A percentile compares a stretch with the other conserved stretches of the same genome.
Evolutionary conservation across 2,797 vertebrate species (phyloP).

Genomic region (Luscinia luscinia): DNA sequence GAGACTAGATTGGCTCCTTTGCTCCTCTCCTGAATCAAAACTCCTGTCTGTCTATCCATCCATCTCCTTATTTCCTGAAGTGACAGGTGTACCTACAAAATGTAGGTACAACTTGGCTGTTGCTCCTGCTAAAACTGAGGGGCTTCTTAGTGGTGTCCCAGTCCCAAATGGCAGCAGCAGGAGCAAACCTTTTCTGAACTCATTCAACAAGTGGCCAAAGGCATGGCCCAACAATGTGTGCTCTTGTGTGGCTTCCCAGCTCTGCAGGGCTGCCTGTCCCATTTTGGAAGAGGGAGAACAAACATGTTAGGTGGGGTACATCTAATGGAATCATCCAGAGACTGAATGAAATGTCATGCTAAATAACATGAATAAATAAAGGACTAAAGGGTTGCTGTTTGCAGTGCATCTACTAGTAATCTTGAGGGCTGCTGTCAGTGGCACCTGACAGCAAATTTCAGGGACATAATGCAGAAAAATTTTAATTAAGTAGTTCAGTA

Average conservation of each 20-base stretch:
- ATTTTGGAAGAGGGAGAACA: neutral
- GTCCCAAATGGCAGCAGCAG: neutral
- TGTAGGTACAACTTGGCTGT: neutral
- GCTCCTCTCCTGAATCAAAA: neutral
- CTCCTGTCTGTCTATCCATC: neutral
- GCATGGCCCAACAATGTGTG: neutral
- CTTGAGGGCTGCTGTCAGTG: accelerated
- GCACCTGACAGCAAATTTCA: neutral
- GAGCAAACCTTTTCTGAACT: neutral
- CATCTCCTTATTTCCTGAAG: neutral
- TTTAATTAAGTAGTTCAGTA: neutral
- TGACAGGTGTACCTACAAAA: neutral
- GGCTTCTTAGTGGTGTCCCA: neutral
- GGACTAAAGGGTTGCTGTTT: neutral
- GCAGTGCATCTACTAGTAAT: neutral
- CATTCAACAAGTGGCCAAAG: no score
- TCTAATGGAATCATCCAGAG: neutral
- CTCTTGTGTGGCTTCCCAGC: neutral
- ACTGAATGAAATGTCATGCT: neutral
- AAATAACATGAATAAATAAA: neutral
- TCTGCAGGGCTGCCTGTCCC: neutral
- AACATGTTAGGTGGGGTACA: neutral
- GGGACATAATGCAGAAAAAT: neutral
- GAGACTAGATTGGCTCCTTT: neutral
- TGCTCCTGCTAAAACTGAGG: neutral